Evolutionary conservation across 1,140 invertebrate genomes (phyloP).

Genomic region (Callitettix versicolor): DNA sequence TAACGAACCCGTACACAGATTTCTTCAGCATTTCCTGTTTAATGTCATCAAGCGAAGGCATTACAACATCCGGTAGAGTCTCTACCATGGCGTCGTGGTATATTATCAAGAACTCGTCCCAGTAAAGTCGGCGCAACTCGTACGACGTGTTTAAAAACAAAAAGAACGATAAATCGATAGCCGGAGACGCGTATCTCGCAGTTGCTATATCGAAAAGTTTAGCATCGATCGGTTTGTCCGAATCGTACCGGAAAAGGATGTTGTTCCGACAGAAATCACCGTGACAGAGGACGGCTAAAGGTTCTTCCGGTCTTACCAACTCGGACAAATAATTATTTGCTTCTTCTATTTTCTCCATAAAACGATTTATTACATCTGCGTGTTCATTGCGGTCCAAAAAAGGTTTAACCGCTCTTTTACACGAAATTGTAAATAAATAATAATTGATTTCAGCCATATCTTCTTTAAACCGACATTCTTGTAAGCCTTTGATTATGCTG

Average conservation of each 20-base stretch:
- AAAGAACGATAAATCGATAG: conserved; percentile 34
- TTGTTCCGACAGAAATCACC: conserved; percentile 46
- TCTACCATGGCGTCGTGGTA: conserved; percentile 29
- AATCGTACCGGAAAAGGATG: conserved; percentile 36
- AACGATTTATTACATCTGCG: not conserved
- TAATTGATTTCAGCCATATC: not conserved
- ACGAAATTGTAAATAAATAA: not conserved
- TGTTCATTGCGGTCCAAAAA: not conserved
- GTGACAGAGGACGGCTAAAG: conserved; percentile 37
- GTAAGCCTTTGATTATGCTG: conserved; percentile 22
- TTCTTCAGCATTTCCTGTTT: conserved; percentile 26
- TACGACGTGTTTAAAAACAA: conserved; percentile 31
- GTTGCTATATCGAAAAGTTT: conserved; percentile 35
- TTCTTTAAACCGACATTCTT: conserved; percentile 17
- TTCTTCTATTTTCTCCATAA: not conserved
- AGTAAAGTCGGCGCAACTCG: conserved; percentile 20
- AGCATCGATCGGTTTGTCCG: conserved; percentile 20
- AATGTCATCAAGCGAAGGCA: conserved; percentile 26
- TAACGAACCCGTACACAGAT: conserved; percentile 30
- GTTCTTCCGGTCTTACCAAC: conserved; percentile 24
- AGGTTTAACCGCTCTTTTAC: conserved; percentile 6
- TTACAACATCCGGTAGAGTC: not conserved
- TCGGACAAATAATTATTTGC: not conserved
- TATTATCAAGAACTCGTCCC: conserved; percentile 26
- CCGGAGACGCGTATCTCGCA: conserved; percentile 30